phyloP scores from a whole-genome alignment of 2,113 vertebrate genomes.

The Micronycteris hirsuta region DNA sequence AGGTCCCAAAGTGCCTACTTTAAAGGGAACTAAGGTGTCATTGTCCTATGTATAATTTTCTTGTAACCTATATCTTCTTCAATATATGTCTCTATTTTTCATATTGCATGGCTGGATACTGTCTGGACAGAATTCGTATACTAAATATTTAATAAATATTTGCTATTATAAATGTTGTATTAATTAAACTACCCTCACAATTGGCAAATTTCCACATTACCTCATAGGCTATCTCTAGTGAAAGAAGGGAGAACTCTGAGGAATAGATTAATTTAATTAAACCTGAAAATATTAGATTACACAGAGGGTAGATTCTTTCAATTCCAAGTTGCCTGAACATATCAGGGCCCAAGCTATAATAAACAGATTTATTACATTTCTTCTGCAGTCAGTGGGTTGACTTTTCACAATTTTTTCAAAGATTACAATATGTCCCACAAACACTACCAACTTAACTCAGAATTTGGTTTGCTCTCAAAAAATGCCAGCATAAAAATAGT shows the following conservation, averaged over 20 bases:
- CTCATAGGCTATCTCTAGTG: not conserved
- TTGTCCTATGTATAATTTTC: no score
- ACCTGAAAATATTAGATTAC: not conserved
- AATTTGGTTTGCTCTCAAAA: not conserved
- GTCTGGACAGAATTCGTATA: not conserved
- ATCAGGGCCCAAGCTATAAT: not conserved
- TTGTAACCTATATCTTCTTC: no score
- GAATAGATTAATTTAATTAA: slow-evolving; percentile 53
- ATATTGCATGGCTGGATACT: no score
- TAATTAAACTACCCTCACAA: slow-evolving; percentile 41
- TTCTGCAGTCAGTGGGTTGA: not conserved
- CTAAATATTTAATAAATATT: not conserved
- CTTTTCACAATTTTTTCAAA: not conserved
- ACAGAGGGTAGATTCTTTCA: not conserved
- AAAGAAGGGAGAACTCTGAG: not conserved
- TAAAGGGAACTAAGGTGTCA: no score
- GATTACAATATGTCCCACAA: not conserved
- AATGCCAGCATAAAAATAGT: not conserved
- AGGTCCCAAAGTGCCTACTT: no score
- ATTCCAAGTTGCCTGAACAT: not conserved
- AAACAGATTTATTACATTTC: not conserved
- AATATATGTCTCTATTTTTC: no score
- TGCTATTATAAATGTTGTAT: not conserved
- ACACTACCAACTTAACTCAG: not conserved
- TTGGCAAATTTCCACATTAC: not conserved